Conservation (phyloP, 2,888 invertebrate genomes). For the Agonopterix arenella region DNA sequence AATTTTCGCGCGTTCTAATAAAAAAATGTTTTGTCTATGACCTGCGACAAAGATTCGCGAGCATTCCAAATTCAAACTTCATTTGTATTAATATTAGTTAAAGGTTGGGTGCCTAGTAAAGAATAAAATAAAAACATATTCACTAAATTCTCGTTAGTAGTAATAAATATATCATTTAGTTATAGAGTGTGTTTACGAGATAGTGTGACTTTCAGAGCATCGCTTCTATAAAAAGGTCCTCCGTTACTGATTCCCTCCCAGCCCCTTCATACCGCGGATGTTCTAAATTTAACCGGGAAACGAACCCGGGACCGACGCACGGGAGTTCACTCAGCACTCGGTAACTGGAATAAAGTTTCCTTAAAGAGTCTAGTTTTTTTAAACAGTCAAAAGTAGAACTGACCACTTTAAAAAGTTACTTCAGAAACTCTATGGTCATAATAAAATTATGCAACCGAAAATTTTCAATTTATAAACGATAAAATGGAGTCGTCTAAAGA, state of each 20-base stretch:
- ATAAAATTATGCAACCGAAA: conserved; percentile 19
- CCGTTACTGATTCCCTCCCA: conserved; percentile 47
- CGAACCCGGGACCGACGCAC: conserved; percentile 58
- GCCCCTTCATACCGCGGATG: conserved; percentile 33
- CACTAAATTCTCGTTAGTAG: conserved; percentile 33
- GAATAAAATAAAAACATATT: not conserved
- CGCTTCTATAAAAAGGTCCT: conserved; percentile 72
- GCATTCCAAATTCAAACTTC: not conserved
- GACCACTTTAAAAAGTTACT: conserved; percentile 14
- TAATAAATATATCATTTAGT: conserved; percentile 42
- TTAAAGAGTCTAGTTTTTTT: conserved; percentile 24
- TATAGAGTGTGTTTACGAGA: conserved; percentile 41
- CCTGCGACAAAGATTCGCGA: not conserved
- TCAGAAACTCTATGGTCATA: conserved; percentile 17
- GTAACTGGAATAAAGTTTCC: conserved; percentile 57
- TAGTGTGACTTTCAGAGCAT: conserved; percentile 44
- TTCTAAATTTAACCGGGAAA: conserved; percentile 67
- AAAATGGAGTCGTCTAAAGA: conserved; percentile 29
- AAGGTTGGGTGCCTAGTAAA: not conserved
- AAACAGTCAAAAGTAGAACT: not conserved
- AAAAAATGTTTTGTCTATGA: conserved; percentile 26
- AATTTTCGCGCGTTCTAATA: conserved; percentile 59
- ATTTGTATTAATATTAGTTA: not conserved
- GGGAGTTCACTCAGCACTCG: conserved; percentile 65
- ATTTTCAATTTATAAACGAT: conserved; percentile 37